phyloP scores from a whole-genome alignment of 2,113 vertebrate species.

The Chelonoidis abingdonii region DNA sequence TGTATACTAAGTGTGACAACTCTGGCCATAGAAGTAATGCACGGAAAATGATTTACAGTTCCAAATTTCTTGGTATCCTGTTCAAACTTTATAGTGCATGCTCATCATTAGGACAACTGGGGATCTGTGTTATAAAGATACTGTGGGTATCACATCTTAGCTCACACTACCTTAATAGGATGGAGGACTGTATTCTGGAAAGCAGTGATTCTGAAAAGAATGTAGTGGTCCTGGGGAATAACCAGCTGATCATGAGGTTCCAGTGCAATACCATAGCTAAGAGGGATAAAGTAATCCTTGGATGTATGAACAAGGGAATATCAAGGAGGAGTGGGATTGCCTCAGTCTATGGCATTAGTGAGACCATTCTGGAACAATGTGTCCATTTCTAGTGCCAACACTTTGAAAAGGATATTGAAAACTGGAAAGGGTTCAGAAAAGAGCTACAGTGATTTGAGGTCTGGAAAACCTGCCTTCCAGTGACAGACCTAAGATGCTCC shows the following conservation, averaged over 20 bases:
- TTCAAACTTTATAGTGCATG: neutral
- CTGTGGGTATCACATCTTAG: neutral
- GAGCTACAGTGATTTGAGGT: neutral
- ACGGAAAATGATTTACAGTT: neutral
- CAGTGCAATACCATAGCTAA: neutral
- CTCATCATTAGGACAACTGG: neutral
- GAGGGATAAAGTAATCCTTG: neutral
- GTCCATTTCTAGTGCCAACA: neutral
- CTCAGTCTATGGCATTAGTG: neutral
- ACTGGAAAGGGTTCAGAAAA: neutral
- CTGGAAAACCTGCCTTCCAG: neutral
- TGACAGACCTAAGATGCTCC: neutral
- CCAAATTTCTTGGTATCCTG: neutral
- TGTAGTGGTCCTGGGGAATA: neutral
- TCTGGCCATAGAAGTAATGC: neutral
- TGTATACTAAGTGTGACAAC: fast-evolving
- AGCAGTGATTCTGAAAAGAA: neutral
- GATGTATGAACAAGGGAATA: neutral
- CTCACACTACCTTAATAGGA: neutral
- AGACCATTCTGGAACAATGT: neutral
- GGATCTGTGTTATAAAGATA: neutral
- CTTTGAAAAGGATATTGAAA: neutral
- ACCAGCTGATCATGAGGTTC: neutral
- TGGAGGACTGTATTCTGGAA: neutral
- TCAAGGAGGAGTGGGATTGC: neutral